Conservation (phyloP, 2,888 invertebrate species). For the Sclerodermus sp. region DNA sequence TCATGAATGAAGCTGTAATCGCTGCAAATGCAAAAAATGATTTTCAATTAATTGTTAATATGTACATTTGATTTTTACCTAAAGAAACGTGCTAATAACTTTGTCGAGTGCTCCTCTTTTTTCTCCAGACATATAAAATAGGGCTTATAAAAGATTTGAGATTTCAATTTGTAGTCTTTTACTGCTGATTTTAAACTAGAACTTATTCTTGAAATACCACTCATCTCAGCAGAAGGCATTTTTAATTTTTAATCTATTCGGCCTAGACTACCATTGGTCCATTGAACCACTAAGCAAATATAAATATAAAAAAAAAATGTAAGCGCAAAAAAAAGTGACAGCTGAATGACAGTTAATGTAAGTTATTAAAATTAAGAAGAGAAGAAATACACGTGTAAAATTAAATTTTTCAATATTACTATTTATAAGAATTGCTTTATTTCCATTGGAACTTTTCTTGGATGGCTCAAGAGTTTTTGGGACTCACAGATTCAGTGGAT, state of each 20-base stretch:
- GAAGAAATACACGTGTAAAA: no score
- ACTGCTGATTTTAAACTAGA: conserved; percentile 7
- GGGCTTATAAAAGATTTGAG: conserved; percentile 6
- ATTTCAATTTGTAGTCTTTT: conserved; percentile 2
- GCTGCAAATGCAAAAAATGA: conserved; percentile 42
- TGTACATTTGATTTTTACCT: conserved; percentile 24
- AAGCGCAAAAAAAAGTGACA: no score
- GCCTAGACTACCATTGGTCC: no score
- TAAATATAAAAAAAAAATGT: no score
- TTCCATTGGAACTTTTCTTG: no score
- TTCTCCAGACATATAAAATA: conserved; percentile 31
- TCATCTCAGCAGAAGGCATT: background rate
- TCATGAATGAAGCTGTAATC: conserved; percentile 57
- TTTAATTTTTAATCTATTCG: background rate
- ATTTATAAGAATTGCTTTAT: no score
- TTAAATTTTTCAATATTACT: no score
- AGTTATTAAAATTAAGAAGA: no score
- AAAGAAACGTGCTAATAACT: conserved; percentile 33
- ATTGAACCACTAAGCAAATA: no score
- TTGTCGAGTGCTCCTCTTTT: conserved; percentile 16
- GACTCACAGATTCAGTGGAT: background rate
- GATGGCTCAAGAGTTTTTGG: no score
- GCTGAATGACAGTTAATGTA: no score
- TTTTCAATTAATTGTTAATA: conserved; percentile 4
- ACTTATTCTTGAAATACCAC: background rate